phyloP scores from a whole-genome alignment of 1,140 invertebrate genomes.

The Ceratina japonica region DNA sequence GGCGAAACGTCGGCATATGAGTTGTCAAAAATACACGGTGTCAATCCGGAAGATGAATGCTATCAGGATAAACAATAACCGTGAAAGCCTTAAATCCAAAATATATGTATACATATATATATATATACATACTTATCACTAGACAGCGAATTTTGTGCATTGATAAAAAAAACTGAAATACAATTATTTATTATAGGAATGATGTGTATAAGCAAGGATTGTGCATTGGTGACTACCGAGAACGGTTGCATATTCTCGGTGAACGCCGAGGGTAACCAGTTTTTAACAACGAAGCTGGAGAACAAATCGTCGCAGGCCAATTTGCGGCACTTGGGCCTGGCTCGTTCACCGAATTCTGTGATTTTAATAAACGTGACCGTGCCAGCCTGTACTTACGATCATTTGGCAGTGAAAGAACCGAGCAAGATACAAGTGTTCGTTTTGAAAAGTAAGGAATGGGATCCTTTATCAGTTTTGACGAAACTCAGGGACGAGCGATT shows the following conservation, averaged over 20 bases:
- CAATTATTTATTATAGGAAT: slow-evolving; percentile 65
- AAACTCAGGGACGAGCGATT: slow-evolving; percentile 38
- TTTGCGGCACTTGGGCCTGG: slow-evolving; percentile 71
- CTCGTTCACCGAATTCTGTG: slow-evolving; percentile 65
- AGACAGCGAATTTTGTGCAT: too few relatives aligned
- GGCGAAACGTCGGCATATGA: too few relatives aligned
- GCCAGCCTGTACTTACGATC: slow-evolving; percentile 71
- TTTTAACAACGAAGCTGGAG: slow-evolving; percentile 46
- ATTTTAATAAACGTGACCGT: slow-evolving; percentile 70
- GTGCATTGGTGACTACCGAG: slow-evolving; percentile 68
- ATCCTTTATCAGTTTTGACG: slow-evolving; percentile 64
- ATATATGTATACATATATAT: too few relatives aligned
- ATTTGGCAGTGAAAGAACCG: slow-evolving; percentile 73
- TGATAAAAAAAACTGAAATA: too few relatives aligned
- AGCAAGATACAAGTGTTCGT: slow-evolving; percentile 67
- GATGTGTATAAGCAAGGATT: slow-evolving; percentile 45
- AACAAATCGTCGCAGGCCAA: slow-evolving; percentile 57
- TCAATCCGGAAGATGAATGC: too few relatives aligned
- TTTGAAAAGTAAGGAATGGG: slow-evolving; percentile 56
- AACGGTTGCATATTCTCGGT: slow-evolving; percentile 60
- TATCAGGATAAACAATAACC: too few relatives aligned
- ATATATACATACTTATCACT: too few relatives aligned
- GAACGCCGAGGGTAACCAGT: slow-evolving; percentile 42
- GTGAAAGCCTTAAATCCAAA: too few relatives aligned
- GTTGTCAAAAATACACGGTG: too few relatives aligned